phyloP scores from a whole-genome alignment of 2,888 invertebrate genomes.

The Autographa gamma region DNA sequence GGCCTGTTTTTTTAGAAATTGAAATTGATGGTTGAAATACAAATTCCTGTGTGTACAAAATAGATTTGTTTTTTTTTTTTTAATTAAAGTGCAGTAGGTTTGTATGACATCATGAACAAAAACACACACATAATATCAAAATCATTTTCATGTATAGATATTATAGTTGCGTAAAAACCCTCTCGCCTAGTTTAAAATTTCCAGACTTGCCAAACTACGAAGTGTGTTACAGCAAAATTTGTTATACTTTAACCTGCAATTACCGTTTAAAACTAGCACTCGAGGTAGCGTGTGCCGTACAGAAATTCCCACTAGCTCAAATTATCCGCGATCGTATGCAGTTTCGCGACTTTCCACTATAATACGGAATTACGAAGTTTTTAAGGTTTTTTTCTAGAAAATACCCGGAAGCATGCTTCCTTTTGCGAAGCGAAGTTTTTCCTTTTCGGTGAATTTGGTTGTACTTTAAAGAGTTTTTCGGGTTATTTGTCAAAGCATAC shows the following conservation, averaged over 20 bases:
- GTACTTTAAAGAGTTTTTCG: slow-evolving; percentile 41
- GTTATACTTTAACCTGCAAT: slow-evolving; percentile 46
- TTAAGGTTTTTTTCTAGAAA: slow-evolving; percentile 22
- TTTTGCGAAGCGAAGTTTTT: slow-evolving; percentile 24
- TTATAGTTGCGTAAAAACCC: background rate
- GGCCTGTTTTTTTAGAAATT: no score
- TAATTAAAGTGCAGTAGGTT: no score
- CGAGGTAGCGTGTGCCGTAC: slow-evolving; percentile 42
- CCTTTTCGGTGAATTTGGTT: slow-evolving; percentile 27
- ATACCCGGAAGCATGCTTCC: slow-evolving; percentile 32
- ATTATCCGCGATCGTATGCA: slow-evolving; percentile 48
- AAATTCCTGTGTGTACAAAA: no score
- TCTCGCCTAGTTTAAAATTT: slow-evolving; percentile 13
- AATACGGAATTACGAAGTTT: slow-evolving; percentile 27
- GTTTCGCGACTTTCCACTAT: slow-evolving; percentile 34
- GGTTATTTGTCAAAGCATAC: slow-evolving; percentile 58
- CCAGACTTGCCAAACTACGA: slow-evolving; percentile 22
- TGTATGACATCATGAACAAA: no score
- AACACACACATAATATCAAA: no score
- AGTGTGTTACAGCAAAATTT: slow-evolving; percentile 44
- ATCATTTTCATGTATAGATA: no score
- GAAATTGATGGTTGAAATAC: no score
- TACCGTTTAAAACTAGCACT: slow-evolving; percentile 49
- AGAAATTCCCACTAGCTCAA: slow-evolving; percentile 33
- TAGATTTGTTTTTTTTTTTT: no score